Base-by-base conservation (phyloP, 2,888 invertebrate genomes). In the Notodonta ziczac region DNA sequence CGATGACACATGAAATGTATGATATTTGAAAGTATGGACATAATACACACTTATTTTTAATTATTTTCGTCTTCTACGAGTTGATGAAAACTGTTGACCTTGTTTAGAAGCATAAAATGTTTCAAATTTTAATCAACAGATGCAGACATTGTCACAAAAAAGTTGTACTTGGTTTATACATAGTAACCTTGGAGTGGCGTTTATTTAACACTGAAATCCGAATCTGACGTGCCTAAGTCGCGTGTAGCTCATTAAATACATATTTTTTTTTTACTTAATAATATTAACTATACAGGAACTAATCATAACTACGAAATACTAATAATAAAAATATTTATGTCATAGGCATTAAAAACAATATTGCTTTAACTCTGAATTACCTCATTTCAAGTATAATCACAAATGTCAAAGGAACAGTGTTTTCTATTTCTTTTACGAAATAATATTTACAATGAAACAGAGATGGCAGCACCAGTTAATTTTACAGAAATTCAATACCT, bases 71-170 rank as follows among this genome's bases (percentile, higher is more conserved):
- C 85, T 88, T 84, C 88, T 86, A 80, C 77, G 86, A 89, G 87
- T 91, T 88, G 90, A 93, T 90, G 90, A 93, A 93, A 92, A 93
- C 93, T 94, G 93, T 94, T 94, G 94, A 94, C 94, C 94, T 94
- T 94, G 94, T 94, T 90, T 94, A 93, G 92, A 94, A 94, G 93
- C 94, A 88, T 91, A 91, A 84, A 90, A 91, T 89, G 93, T 92
- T 93, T 93, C 92, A 92, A 93, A 93, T 91, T 93, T 91, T 91
- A 93, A 90, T 93, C 93, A 93, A 94, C 94, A 94, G 93, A 93
- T 93, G 91, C 90, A 92, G 92, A 92, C 93, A 90, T 90, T 90
- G 90, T 90, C 91, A 92, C 90, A 90, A 90, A 91, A 90, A 90
- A 87, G 86, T 89, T 88, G 84, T 85, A 82, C 84, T 77, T 74